Evolutionary conservation across 1,140 invertebrate species (phyloP), one percentile per base, ranked within the genome.

Genomic region (Propsilocerus akamusi): DNA sequence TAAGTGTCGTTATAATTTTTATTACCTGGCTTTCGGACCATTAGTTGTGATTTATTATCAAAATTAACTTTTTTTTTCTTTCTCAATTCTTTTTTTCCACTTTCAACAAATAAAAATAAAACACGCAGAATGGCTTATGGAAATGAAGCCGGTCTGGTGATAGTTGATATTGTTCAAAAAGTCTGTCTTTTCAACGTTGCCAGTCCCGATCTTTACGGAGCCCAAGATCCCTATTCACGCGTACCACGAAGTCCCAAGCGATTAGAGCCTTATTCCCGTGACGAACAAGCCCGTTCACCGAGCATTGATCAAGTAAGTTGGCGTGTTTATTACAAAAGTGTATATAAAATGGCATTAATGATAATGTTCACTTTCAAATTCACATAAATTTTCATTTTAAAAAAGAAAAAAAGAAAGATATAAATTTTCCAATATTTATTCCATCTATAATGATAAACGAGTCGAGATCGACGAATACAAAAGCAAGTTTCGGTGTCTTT

Each of bases 161-260:
- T 97, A 67, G 78, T 97, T 58, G 94, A 98, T 73, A 83, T 91
- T 66, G 75, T 92, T 59, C 91, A 95, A 68, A 91, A 89, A 71
- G 77, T 80, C 51, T 84, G 86, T 67, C 74, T 97, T 54, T 71
- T 92, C 54, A 93, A 90, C 67, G 72, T 88, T 60, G 78, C 78
- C 54, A 82, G 83, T 53, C 73, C 80, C 53, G 89, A 95, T 67
- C 76, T 97, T 53, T 95, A 95, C 71, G 86, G 86, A 51, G 77
- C 80, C 52, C 70, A 73, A 62, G 91, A 95, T 70, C 89, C 89
- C 20, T 92, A 89, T 67, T 86, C 86, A 58, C 72, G 87, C 55
- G 81, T 80, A 34, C 80, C 88, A 41, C 74, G 86, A 47, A 90
- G 86, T 58, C 88, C 87, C 1, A 90, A 89, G 62, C 70, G 75